phyloP scores from a whole-genome alignment of 2,113 vertebrate genomes.

The Psilopsiagon aurifrons region DNA sequence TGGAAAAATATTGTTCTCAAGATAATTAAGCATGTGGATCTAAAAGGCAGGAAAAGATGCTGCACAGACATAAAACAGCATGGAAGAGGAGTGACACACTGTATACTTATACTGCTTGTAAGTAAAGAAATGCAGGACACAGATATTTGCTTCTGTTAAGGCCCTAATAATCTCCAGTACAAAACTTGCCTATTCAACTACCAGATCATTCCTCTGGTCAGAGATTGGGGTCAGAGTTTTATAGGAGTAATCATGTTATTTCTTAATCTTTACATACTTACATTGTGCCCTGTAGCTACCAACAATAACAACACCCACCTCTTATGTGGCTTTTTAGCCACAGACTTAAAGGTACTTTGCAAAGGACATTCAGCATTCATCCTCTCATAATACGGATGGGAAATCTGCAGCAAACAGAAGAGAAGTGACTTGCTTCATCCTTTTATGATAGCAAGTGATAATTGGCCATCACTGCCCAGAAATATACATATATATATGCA shows the following conservation, averaged over 20 bases:
- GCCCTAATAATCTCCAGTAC: background rate
- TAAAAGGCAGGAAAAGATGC: background rate
- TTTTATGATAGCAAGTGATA: background rate
- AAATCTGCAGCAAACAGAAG: background rate
- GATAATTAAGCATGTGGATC: background rate
- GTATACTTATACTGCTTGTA: background rate
- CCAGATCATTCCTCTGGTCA: background rate
- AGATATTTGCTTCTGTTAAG: background rate
- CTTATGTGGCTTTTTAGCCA: background rate
- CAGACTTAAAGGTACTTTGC: background rate
- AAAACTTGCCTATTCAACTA: background rate
- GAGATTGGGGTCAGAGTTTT: conserved; percentile 4
- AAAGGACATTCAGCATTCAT: background rate
- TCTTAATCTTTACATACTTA: background rate
- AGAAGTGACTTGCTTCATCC: background rate
- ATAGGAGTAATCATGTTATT: background rate
- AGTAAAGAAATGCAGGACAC: background rate
- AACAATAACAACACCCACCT: background rate
- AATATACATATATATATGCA: background rate
- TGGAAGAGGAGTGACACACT: background rate
- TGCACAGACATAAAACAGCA: background rate
- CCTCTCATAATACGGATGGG: rapidly evolving
- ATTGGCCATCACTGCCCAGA: background rate
- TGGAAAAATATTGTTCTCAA: background rate
- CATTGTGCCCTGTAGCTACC: background rate